Percentiles rank a stretch among this genome's conserved stretches.
Conservation (phyloP, 1,140 invertebrate species). For the Zeugodacus cucurbitae region DNA sequence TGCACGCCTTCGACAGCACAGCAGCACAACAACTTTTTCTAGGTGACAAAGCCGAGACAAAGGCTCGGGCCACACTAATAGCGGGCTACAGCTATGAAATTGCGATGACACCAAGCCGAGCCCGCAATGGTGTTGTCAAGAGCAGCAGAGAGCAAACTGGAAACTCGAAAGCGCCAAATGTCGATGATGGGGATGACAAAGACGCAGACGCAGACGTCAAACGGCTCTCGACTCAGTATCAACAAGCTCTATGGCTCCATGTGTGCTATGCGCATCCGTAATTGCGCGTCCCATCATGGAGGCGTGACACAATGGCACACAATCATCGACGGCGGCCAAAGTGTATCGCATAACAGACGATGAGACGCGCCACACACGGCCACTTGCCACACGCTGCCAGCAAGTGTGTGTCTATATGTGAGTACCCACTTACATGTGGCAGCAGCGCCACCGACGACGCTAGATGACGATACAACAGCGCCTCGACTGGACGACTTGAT, state of each 20-base stretch:
- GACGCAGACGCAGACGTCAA: neutral
- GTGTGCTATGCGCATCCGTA: neutral
- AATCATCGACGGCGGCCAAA: slow-evolving; percentile 8
- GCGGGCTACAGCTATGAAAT: neutral
- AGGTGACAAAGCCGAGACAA: slow-evolving; percentile 26
- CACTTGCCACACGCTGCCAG: slow-evolving; percentile 26
- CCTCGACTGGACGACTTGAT: neutral
- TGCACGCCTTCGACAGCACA: neutral
- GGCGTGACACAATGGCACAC: slow-evolving; percentile 36
- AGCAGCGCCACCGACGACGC: neutral
- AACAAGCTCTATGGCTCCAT: neutral
- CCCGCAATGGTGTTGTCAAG: slow-evolving; percentile 37
- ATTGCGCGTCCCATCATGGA: slow-evolving; percentile 31
- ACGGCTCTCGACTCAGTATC: neutral
- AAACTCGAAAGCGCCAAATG: neutral
- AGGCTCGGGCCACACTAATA: neutral
- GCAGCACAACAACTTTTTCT: no score
- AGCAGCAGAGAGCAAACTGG: neutral
- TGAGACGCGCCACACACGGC: slow-evolving; percentile 27
- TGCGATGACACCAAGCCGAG: neutral
- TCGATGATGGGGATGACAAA: neutral
- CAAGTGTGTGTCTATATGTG: neutral
- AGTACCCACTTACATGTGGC: neutral
- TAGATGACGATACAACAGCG: neutral
- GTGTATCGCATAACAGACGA: slow-evolving; percentile 25